These are phyloP conservation scores for Himalopsyche phryganea DNA, from an alignment of 1,140 invertebrate species.

Conservation along the genomic window DNA sequence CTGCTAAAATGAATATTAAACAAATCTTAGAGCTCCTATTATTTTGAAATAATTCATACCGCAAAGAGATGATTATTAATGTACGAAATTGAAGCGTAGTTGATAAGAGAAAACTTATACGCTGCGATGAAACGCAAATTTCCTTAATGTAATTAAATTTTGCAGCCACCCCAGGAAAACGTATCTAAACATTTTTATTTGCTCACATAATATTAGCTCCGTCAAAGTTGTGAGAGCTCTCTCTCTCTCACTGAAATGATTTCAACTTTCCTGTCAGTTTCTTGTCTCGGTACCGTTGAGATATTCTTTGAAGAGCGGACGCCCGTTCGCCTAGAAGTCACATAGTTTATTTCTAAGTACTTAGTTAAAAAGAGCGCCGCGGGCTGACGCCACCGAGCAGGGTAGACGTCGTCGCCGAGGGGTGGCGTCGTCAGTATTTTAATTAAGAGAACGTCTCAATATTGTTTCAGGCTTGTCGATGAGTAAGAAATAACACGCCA, in stretches of 20 bases:
- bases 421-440: slow-evolving; percentile 29
- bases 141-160: slow-evolving; percentile 18
- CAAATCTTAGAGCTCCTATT: no score
- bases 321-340: background rate
- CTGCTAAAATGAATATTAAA: no score
- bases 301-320: slow-evolving; percentile 6
- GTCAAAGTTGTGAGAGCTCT: background rate
- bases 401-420: background rate
- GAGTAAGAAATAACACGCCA: slow-evolving; percentile 33
- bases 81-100: no score
- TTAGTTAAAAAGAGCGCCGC: background rate
- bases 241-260: slow-evolving; percentile 3
- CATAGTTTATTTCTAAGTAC: slow-evolving; percentile 15
- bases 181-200: slow-evolving; percentile 23
- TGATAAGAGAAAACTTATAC: no score
- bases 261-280: slow-evolving; percentile 2
- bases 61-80: no score
- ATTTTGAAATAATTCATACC: no score
- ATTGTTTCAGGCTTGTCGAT: slow-evolving; percentile 34
- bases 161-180: background rate
- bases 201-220: slow-evolving; percentile 11
- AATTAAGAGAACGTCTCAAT: slow-evolving; percentile 35
- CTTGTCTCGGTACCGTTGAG: slow-evolving; percentile 8
- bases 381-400: background rate
- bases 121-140: no score